A percentile compares a stretch with the other conserved stretches of the same genome.
Conservation (phyloP, 2,888 invertebrate genomes). For the Mythimna impura region DNA sequence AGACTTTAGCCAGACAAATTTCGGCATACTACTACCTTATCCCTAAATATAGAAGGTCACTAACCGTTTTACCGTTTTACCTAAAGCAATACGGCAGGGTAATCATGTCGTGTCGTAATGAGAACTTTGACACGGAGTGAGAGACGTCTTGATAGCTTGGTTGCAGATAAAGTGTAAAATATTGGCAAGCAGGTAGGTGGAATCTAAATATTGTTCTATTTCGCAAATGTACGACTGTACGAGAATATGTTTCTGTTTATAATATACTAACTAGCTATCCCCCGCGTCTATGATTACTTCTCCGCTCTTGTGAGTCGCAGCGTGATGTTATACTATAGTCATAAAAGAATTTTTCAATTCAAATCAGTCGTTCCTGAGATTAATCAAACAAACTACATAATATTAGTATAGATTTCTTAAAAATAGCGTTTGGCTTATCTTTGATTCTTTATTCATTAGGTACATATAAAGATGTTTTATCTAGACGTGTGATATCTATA, state of each 20-base stretch:
- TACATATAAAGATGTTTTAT: too few relatives aligned
- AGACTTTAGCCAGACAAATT: conserved; percentile 2
- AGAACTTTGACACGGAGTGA: conserved; percentile 49
- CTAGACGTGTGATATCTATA: too few relatives aligned
- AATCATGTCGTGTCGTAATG: conserved; percentile 38
- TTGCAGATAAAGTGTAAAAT: conserved; percentile 14
- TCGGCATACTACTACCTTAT: not conserved
- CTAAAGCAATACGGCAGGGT: conserved; percentile 9
- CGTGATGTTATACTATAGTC: too few relatives aligned
- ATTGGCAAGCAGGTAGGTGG: not conserved
- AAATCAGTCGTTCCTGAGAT: too few relatives aligned
- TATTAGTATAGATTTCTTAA: not conserved
- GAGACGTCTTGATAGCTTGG: conserved; percentile 10
- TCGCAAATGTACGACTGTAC: not conserved
- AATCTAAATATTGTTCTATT: conserved; percentile 14
- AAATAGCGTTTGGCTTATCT: not conserved
- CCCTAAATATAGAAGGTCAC: conserved; percentile 26
- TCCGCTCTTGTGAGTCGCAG: too few relatives aligned
- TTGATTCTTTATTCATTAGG: too few relatives aligned
- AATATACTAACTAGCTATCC: too few relatives aligned
- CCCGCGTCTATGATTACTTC: too few relatives aligned
- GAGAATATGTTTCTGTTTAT: not conserved
- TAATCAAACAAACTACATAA: too few relatives aligned
- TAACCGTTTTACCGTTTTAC: conserved; percentile 39
- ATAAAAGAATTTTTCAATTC: too few relatives aligned